Evolutionary conservation across 1,140 invertebrate species (phyloP), one percentile per base, ranked within the genome.

Genomic region (Polyergus mexicanus): DNA sequence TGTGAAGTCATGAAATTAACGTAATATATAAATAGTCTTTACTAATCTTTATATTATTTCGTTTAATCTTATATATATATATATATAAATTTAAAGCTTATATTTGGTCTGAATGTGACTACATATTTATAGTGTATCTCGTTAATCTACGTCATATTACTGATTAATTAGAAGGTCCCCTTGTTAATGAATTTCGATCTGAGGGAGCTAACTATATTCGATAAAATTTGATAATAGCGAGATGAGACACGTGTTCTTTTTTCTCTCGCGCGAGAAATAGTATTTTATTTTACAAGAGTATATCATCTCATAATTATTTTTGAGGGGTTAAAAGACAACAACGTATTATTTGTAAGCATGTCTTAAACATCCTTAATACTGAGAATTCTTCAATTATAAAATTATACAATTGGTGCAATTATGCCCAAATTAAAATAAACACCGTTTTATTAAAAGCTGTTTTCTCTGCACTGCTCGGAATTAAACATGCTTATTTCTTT

Each of bases 41-140:
- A 44, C n/a, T 83, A 51, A 51, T 51, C 47, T 51, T 51, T 51
- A 51, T 5, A 47, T 72, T 72, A 35, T 74, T 60, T 32, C 11
- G n/a, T 11, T 19, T 68, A 68, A 16, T 83, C 38, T 83, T 74
- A n/a, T n/a, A n/a, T n/a, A n/a, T n/a, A n/a, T n/a, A n/a, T n/a
- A n/a, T n/a, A n/a, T n/a, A n/a, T n/a, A 58, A 74, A 32, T 60
- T 83, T 83, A 83, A 83, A 83, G 38, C 78, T 83, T 83, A 83
- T 32, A 38, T 60, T 83, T 83, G 78, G 78, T 83, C 78, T 83
- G 68, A 65, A 60, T 6, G 6, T 74, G 25, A 44, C 78, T 83
- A 83, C 54, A 13, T 56, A 80, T 56, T 10, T 58, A 66, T 54
- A 65, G 2, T 47, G 66, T 35, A 54, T 68, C 22, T 69, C 41